A percentile compares a stretch with the other conserved stretches of the same genome.
Conservation (phyloP, 1,140 invertebrate genomes). For the Drosophila rhopaloa region DNA sequence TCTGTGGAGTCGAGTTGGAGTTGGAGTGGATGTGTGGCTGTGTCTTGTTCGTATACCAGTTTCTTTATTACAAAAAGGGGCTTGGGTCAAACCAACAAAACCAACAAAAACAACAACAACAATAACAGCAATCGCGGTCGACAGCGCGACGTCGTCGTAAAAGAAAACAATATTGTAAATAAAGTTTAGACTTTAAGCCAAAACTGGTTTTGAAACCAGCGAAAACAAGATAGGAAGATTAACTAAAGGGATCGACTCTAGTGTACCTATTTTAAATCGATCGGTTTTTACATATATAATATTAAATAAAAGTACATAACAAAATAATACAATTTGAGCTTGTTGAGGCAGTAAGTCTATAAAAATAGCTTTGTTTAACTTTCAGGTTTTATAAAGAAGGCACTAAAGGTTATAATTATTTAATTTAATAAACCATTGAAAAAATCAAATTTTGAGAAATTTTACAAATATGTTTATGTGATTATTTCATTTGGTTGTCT, state of each 20-base stretch:
- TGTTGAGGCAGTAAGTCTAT: no score
- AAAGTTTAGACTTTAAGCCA: slow-evolving; percentile 79
- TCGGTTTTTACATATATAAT: background rate
- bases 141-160: slow-evolving; percentile 71
- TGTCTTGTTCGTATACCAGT: slow-evolving; percentile 75
- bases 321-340: no score
- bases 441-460: no score
- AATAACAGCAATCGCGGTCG: slow-evolving; percentile 31
- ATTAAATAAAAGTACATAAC: background rate
- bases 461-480: no score
- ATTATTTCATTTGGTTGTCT: no score
- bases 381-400: no score
- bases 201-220: slow-evolving; percentile 73
- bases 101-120: slow-evolving; percentile 19
- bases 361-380: no score
- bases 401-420: no score
- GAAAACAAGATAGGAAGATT: slow-evolving; percentile 41
- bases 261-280: background rate
- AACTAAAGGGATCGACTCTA: slow-evolving; percentile 30
- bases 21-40: slow-evolving; percentile 31
- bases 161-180: slow-evolving; percentile 82
- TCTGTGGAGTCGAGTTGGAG: slow-evolving; percentile 4
- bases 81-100: slow-evolving; percentile 76
- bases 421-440: no score
- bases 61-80: slow-evolving; percentile 79